A percentile compares a stretch with the other conserved stretches of the same genome.
Evolutionary conservation across 2,113 vertebrate genomes (phyloP).

Genomic region (Apistogramma diplotaenia): DNA sequence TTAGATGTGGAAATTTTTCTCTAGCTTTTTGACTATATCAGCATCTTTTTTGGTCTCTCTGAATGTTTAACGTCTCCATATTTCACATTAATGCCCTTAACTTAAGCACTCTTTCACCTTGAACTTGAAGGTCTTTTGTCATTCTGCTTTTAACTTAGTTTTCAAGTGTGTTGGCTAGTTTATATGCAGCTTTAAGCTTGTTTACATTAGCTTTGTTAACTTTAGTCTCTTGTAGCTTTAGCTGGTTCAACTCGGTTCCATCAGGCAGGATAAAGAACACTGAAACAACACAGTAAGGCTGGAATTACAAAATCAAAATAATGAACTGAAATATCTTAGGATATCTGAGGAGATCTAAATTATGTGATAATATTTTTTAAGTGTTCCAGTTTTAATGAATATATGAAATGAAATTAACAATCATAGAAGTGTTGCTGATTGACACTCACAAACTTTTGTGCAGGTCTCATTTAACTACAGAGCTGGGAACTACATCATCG

Average conservation of each 20-base stretch:
- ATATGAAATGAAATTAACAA: not conserved
- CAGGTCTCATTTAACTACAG: not conserved
- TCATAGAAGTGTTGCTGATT: not conserved
- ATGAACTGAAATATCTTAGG: no score
- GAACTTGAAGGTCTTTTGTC: no score
- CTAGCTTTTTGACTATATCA: no score
- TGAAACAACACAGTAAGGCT: not conserved
- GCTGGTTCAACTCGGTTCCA: not conserved
- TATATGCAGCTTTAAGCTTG: not conserved
- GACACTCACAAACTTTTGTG: not conserved
- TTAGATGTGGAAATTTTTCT: no score
- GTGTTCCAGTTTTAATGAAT: not conserved
- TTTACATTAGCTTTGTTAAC: no score
- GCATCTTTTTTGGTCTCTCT: no score
- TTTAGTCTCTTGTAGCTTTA: not conserved
- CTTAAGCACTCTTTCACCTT: no score
- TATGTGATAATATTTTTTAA: not conserved
- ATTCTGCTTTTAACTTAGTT: no score
- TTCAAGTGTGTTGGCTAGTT: no score
- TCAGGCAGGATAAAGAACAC: not conserved
- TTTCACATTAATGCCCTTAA: no score
- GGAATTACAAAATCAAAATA: not conserved
- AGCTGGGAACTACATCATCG: not conserved
- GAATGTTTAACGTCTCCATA: no score
- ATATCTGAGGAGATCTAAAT: no score